Conservation (phyloP, 2,888 invertebrate genomes). For the Melinaea menophilus region DNA sequence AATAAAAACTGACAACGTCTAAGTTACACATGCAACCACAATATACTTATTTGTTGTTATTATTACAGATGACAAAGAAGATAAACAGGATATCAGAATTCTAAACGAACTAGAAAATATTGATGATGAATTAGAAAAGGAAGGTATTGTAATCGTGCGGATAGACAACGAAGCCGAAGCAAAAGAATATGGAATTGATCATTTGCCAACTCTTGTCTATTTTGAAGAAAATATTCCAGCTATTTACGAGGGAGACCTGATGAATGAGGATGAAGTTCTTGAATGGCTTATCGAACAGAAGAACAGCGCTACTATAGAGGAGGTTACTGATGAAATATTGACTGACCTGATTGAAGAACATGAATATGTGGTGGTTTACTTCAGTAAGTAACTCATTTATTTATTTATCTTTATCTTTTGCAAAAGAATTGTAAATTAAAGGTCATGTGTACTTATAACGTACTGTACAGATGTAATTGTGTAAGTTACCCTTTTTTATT, state of each 20-base stretch:
- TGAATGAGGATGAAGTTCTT: conserved; percentile 95
- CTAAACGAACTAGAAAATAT: conserved; percentile 94
- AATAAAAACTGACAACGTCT: neutral
- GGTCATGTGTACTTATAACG: too few relatives aligned
- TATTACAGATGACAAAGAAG: conserved; percentile 89
- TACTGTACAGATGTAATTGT: too few relatives aligned
- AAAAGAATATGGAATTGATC: conserved; percentile 93
- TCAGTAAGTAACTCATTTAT: conserved; percentile 80
- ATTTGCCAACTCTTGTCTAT: conserved; percentile 90
- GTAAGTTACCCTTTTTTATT: too few relatives aligned
- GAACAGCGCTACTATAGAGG: conserved; percentile 93
- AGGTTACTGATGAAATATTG: conserved; percentile 94
- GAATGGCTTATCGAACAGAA: conserved; percentile 93
- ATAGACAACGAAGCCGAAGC: conserved; percentile 94
- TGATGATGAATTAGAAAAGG: conserved; percentile 92
- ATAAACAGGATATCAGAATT: conserved; percentile 91
- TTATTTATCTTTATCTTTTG: neutral
- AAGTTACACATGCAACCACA: neutral
- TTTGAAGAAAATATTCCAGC: conserved; percentile 95
- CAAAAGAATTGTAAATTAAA: neutral
- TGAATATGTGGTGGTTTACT: conserved; percentile 96
- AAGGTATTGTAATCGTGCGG: conserved; percentile 93
- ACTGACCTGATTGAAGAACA: conserved; percentile 91
- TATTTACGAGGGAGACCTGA: conserved; percentile 92
- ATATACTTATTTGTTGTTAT: neutral